Evolutionary conservation across 1,140 invertebrate species (phyloP), one percentile per base, ranked within the genome.

Genomic region (Hylaeus anthracinus): DNA sequence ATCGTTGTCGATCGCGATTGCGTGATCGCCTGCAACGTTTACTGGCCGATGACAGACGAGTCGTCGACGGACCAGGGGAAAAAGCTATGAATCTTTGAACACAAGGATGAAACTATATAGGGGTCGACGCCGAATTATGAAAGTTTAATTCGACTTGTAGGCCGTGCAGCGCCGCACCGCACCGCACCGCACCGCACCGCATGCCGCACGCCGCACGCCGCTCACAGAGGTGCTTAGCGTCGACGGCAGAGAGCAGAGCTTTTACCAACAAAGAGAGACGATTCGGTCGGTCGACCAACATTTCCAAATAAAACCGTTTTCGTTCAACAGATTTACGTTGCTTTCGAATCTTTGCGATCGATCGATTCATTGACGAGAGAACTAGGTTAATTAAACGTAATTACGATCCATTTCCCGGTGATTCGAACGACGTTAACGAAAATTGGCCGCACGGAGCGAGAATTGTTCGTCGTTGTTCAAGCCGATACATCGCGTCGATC

Each of bases 351-450:
- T 58, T 15, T 12, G 48, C 56, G 69, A 76, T 82, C 76, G 43
- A 4, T 81, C 70, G 74, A 66, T 66, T 69, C 70, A 53, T 65
- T 66, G 75, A 72, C 66, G 60, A 15, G 39, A 45, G 78, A 14
- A 10, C 69, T 56, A n/a, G 72, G 64, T 86, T 84, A 86, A 87
- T 87, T 86, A 79, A 86, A 87, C 81, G 79, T 82, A 81, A 85
- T 83, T 83, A 65, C 75, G 45, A 75, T 78, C 82, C 61, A 64
- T 82, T 83, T 75, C 67, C 72, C 15, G 61, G 55, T 58, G 69
- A 70, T 71, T 58, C 72, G 39, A n/a, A 55, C 77, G 64, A 79
- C 79, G 70, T 45, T 75, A 67, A 66, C 60, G 76, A 86, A 82
- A 85, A 87, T 83, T 81, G 78, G 63, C 79, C 81, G 56, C 74